Conservation (phyloP, 2,113 vertebrate species). For the Copsychus sechellarum region DNA sequence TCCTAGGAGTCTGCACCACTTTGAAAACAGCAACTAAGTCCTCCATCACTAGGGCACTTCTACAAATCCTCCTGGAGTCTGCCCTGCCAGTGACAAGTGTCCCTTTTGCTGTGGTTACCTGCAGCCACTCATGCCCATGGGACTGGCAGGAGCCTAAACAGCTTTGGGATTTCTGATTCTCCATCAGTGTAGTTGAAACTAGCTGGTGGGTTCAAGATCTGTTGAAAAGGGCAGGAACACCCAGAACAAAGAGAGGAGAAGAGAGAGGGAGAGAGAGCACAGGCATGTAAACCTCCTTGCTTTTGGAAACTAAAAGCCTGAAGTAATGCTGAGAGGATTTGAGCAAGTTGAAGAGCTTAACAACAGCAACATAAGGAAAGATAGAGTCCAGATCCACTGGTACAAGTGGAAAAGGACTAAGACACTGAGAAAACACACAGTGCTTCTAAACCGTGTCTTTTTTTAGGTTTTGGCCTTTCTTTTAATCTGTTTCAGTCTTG, state of each 20-base stretch:
- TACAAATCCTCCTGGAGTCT: not conserved
- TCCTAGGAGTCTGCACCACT: conserved; percentile 17
- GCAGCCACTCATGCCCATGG: not conserved
- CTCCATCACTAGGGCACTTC: not conserved
- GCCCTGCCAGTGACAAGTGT: not conserved
- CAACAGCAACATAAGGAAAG: not conserved
- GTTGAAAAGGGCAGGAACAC: not conserved
- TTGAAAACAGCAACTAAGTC: conserved; percentile 19
- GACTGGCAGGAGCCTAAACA: not conserved
- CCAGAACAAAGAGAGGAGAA: not conserved
- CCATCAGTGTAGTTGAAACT: not conserved
- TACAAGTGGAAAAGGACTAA: not conserved
- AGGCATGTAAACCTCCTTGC: not conserved
- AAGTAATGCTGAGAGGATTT: not conserved
- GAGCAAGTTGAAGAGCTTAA: not conserved
- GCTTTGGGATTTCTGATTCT: not conserved
- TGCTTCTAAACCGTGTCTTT: not conserved
- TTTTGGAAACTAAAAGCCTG: not conserved
- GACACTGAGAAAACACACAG: not conserved
- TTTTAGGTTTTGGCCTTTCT: not conserved
- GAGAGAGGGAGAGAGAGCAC: not conserved
- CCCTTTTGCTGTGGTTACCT: not conserved
- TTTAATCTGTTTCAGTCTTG: not conserved
- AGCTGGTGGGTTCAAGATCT: not conserved
- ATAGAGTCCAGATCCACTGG: not conserved